phyloP scores from a whole-genome alignment of 2,797 vertebrate species.

The Hemitrygon akajei region DNA sequence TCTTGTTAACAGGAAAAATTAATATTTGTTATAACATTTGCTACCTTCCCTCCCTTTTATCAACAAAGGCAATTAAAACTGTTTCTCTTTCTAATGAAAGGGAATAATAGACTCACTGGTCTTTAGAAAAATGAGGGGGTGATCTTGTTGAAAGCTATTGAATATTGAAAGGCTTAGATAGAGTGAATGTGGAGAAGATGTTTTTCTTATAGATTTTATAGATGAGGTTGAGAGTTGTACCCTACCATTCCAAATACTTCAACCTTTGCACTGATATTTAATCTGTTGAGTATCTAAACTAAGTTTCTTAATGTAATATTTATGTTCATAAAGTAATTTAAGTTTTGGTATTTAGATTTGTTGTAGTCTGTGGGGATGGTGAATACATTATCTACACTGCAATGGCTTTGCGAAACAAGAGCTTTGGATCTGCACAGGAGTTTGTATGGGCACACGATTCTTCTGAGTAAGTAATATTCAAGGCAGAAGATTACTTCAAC shows the following conservation, averaged over 20 bases:
- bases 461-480: conserved; percentile 77
- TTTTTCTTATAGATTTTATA: no score
- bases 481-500: background rate
- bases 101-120: no score
- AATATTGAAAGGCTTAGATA: no score
- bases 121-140: no score
- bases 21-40: background rate
- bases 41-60: background rate
- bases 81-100: background rate
- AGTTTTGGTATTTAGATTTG: conserved; percentile 65
- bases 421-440: conserved; percentile 94
- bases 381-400: conserved; percentile 81
- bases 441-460: conserved; percentile 97
- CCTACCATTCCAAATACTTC: background rate
- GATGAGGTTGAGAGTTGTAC: background rate
- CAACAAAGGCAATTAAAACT: background rate
- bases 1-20: background rate
- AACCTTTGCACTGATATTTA: background rate
- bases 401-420: conserved; percentile 96
- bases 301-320: background rate
- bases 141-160: no score
- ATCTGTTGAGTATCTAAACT: background rate
- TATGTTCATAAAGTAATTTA: background rate
- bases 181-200: no score
- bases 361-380: conserved; percentile 88